Evolutionary conservation across 2,888 invertebrate species (phyloP).

Genomic region (Pogonocherus hispidulus): DNA sequence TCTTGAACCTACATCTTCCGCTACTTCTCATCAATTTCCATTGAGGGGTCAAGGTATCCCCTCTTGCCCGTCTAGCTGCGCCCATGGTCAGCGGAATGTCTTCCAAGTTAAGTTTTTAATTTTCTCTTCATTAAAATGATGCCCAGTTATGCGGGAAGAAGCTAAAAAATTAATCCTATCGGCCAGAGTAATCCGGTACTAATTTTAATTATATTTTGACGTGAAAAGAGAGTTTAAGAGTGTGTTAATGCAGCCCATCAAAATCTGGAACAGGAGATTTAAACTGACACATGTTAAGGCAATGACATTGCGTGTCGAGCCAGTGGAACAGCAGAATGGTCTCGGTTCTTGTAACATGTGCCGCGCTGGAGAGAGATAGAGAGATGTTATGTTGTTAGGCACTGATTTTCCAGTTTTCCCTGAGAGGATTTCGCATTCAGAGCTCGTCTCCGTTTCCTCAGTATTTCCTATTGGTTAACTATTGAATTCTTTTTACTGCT

Average conservation of each 20-base stretch:
- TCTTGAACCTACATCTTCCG: no score
- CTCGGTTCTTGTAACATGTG: constrained; percentile 61
- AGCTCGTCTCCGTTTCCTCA: constrained; percentile 59
- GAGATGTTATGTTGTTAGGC: constrained; percentile 59
- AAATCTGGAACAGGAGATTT: constrained; percentile 30
- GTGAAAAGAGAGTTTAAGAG: constrained; percentile 28
- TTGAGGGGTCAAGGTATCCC: no score
- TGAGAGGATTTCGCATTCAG: constrained; percentile 61
- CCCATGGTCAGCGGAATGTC: not conserved
- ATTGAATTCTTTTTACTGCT: constrained; percentile 59
- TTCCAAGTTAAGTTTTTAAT: not conserved
- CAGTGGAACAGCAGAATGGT: constrained; percentile 38
- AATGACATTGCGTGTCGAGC: constrained; percentile 43
- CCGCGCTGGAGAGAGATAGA: constrained; percentile 61
- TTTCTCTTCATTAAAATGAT: constrained; percentile 1
- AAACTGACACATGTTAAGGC: constrained; percentile 45
- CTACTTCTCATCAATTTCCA: no score
- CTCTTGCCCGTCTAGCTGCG: no score
- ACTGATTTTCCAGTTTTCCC: constrained; percentile 60
- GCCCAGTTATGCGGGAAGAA: not conserved
- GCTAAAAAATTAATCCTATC: not conserved
- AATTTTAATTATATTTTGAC: constrained; percentile 38
- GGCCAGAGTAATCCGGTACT: constrained; percentile 24
- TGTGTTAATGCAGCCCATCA: constrained; percentile 39
- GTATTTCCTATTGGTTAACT: constrained; percentile 62